Percentiles rank a stretch among this genome's conserved stretches.
phyloP scores from a whole-genome alignment of 2,888 invertebrate genomes.

The Drosophila prolongata region DNA sequence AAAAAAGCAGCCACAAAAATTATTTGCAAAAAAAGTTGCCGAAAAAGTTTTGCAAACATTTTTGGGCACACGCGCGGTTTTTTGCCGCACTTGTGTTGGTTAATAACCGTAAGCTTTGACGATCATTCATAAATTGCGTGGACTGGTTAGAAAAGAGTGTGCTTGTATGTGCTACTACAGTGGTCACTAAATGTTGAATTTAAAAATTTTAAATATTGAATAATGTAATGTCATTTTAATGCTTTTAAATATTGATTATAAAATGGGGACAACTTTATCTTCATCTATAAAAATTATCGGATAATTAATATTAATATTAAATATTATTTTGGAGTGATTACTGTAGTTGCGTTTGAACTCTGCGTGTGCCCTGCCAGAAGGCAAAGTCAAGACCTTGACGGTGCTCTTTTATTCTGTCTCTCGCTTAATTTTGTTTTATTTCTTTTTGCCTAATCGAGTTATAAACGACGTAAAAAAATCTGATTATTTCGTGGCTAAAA shows the following conservation, averaged over 20 bases:
- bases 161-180: conserved; percentile 18
- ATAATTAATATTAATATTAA: background rate
- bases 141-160: conserved; percentile 52
- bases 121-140: conserved; percentile 77
- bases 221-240: too few species aligned
- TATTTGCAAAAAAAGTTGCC: conserved; percentile 24
- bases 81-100: conserved; percentile 57
- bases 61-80: conserved; percentile 35
- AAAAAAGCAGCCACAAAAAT: conserved; percentile 49
- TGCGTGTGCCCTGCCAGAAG: conserved; percentile 61
- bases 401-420: conserved; percentile 39
- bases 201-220: too few species aligned
- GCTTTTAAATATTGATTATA: too few species aligned
- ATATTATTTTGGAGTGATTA: conserved; percentile 32
- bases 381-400: conserved; percentile 67
- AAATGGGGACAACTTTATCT: too few species aligned
- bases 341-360: conserved; percentile 52
- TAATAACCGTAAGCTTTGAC: conserved; percentile 66
- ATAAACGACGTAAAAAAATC: conserved; percentile 47
- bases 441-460: conserved; percentile 40
- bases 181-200: background rate
- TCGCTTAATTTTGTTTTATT: conserved; percentile 23
- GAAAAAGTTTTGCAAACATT: conserved; percentile 50
- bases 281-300: background rate
- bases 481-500: conserved; percentile 31